Conservation (phyloP, 2,888 invertebrate genomes). For the Cosmia pyralina region DNA sequence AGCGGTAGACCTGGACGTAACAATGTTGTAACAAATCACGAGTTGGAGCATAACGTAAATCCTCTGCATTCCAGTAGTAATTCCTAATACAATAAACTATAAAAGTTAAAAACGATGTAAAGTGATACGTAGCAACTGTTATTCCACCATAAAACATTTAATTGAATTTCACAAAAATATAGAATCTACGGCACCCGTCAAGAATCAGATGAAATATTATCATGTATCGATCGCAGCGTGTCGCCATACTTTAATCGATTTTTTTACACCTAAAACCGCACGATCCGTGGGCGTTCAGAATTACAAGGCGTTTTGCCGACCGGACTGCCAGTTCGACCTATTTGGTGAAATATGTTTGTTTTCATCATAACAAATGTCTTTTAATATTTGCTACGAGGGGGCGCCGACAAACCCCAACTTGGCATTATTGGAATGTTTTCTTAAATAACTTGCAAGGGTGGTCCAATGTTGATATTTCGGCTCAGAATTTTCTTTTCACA, state of each 20-base stretch:
- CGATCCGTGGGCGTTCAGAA: slow-evolving; percentile 85
- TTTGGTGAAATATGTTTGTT: slow-evolving; percentile 88
- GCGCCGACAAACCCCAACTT: slow-evolving; percentile 72
- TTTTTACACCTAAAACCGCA: slow-evolving; percentile 90
- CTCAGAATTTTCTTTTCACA: slow-evolving; percentile 54
- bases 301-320: slow-evolving; percentile 88
- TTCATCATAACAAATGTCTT: slow-evolving; percentile 83
- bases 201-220: slow-evolving; percentile 87
- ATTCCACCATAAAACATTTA: slow-evolving; percentile 85
- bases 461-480: slow-evolving; percentile 75
- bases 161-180: slow-evolving; percentile 88
- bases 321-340: slow-evolving; percentile 78
- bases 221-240: slow-evolving; percentile 89
- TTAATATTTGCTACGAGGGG: slow-evolving; percentile 77
- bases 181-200: slow-evolving; percentile 84
- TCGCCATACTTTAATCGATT: slow-evolving; percentile 89
- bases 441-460: slow-evolving; percentile 85
- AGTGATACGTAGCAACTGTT: slow-evolving; percentile 83
- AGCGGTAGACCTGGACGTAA: neutral
- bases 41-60: slow-evolving; percentile 66
- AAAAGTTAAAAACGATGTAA: slow-evolving; percentile 82
- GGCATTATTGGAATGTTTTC: slow-evolving; percentile 81
- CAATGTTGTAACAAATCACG: slow-evolving; percentile 34
- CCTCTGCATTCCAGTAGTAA: slow-evolving; percentile 73
- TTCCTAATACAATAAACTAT: slow-evolving; percentile 74